phyloP scores from a whole-genome alignment of 2,797 vertebrate genomes.

The Neostethus bicornis region DNA sequence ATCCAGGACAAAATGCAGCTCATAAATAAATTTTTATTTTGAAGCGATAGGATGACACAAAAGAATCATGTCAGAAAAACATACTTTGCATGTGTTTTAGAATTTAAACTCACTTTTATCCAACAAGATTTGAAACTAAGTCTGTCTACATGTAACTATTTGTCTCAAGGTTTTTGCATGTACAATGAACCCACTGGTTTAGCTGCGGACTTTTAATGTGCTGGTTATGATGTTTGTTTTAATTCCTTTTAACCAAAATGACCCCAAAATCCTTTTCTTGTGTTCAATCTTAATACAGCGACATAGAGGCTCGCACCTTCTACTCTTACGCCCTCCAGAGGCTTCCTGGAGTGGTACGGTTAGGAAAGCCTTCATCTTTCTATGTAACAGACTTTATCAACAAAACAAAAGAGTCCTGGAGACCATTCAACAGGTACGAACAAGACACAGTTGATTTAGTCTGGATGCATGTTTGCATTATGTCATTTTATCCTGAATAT shows the following conservation, averaged over 20 bases:
- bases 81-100: constrained; percentile 19
- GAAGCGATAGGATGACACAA: constrained; percentile 34
- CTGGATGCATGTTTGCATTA: not conserved
- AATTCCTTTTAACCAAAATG: not conserved
- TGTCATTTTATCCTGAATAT: not conserved
- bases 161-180: not conserved
- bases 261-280: constrained; percentile 19
- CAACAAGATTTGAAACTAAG: not conserved
- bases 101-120: not conserved
- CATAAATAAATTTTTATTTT: constrained; percentile 53
- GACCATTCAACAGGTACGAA: constrained; percentile 80
- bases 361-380: constrained; percentile 58
- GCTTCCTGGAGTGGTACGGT: constrained; percentile 78
- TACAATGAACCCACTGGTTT: no score
- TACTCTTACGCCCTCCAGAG: constrained; percentile 86
- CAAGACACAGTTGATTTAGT: not conserved
- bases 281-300: constrained; percentile 66
- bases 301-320: constrained; percentile 81
- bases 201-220: not conserved
- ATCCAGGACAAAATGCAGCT: constrained; percentile 38
- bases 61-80: constrained; percentile 9
- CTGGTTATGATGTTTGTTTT: not conserved
- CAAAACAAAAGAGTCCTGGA: constrained; percentile 60
- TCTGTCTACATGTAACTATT: not conserved
- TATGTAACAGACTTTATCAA: not conserved